Evolutionary conservation across 2,113 vertebrate genomes (phyloP).

Genomic region (Strix uralensis): DNA sequence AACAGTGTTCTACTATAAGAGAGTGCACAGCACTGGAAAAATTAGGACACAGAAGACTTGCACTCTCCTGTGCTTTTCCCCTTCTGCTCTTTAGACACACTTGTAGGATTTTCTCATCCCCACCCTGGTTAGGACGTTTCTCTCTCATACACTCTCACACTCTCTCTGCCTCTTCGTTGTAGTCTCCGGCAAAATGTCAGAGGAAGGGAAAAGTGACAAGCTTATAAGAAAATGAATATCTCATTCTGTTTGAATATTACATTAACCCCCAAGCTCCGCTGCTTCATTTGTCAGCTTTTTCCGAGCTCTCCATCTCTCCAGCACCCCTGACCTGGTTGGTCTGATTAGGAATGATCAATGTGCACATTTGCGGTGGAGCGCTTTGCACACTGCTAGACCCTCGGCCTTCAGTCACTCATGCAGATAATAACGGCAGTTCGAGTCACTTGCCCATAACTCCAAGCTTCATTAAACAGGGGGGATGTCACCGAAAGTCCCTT

Average conservation of each 20-base stretch:
- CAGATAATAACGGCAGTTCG: constrained; percentile 83
- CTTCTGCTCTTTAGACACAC: background rate
- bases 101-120: background rate
- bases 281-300: constrained; percentile 76
- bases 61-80: background rate
- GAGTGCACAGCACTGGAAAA: background rate
- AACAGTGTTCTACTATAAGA: background rate
- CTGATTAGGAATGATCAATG: constrained; percentile 84
- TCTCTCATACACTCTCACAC: background rate
- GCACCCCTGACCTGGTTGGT: constrained; percentile 73
- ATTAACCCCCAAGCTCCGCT: constrained; percentile 66
- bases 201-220: constrained; percentile 59
- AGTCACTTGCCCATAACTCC: constrained; percentile 80
- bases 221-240: constrained; percentile 50
- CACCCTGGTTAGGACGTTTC: background rate
- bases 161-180: background rate
- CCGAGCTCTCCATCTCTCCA: constrained; percentile 43
- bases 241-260: constrained; percentile 67
- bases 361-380: constrained; percentile 75
- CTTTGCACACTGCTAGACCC: constrained; percentile 74
- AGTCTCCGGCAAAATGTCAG: constrained; percentile 17
- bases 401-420: constrained; percentile 78
- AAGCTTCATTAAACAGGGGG: constrained; percentile 83
- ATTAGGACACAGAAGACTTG: background rate
- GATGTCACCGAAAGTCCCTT: constrained; percentile 80